Evolutionary conservation across 2,888 invertebrate genomes (phyloP), one percentile per base, ranked within the genome.

Genomic region (Rhagonycha lutea): DNA sequence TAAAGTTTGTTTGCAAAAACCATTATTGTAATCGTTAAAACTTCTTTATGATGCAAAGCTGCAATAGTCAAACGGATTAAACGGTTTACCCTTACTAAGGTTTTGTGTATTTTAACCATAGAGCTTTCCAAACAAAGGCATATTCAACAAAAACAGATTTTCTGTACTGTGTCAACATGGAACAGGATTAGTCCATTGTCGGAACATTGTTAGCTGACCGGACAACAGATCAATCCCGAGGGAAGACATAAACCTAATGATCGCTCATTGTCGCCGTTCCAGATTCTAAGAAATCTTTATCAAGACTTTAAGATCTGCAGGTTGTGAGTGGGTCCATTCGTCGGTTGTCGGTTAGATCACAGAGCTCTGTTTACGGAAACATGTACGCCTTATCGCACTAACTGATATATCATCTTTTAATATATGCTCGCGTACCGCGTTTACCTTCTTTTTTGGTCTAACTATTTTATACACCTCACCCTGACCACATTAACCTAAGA

Each of bases 201-300:
- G 68, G 71, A 67, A 67, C 71, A 76, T 73, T 67, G 73, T 29
- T 47, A 65, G 26, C 32, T 61, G 83, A 80, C 80, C 69, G 81
- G 80, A 80, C 81, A 82, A 83, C 82, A 80, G 83, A 84, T 84
- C 83, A 83, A 84, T 83, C 83, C 82, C 82, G 74, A 71, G 81
- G 75, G 81, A 80, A 80, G 74, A 69, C 76, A 77, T 68, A 61
- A 24, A 14, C 80, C 72, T 75, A 74, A 78, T 77, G 80, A 83
- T 83, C 81, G 79, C 78, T 83, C 83, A 83, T 81, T 82, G 83
- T 83, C 83, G 81, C 75, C 76, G 73, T 65, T 72, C 75, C 78
- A 75, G 72, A 73, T 76, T 74, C 78, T 69, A 76, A 78, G 79
- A 78, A 79, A 73, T 75, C 69, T 69, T 47, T 79, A 80, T 76